Conservation (phyloP, 2,797 vertebrate genomes). For the Chrysolophus pictus region DNA sequence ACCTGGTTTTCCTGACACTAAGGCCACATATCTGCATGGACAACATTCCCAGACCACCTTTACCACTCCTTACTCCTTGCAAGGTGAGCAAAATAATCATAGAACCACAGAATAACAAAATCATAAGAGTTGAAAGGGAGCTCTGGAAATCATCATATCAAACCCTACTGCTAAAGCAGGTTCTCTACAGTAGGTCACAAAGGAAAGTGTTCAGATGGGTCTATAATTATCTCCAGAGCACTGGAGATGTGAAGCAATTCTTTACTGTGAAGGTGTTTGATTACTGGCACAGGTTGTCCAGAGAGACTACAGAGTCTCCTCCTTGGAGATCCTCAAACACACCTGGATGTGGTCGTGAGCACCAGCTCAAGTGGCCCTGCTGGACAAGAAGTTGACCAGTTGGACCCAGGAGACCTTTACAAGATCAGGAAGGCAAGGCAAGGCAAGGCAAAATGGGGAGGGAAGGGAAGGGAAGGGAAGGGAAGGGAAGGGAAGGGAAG, state of each 20-base stretch:
- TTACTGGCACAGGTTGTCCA: neutral
- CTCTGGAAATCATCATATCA: no score
- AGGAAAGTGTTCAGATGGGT: no score
- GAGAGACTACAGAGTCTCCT: neutral
- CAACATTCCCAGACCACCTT: neutral
- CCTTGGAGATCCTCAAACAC: neutral
- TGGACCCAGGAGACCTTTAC: neutral
- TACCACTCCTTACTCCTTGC: fast-evolving
- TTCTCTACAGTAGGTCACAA: no score
- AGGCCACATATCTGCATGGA: fast-evolving
- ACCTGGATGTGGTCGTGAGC: neutral
- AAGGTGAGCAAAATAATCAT: neutral
- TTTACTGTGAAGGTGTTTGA: neutral
- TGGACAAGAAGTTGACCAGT: neutral
- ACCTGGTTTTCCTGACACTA: fast-evolving
- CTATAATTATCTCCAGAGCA: no score
- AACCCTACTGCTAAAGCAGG: no score
- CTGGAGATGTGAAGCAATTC: neutral
- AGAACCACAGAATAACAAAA: no score
- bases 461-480: no score
- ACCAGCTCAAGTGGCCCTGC: neutral
- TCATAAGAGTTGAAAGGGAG: no score
- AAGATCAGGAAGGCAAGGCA: neutral
- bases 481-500: no score
- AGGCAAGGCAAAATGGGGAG: no score